Evolutionary conservation across 2,888 invertebrate genomes (phyloP).

Genomic region (Synanthedon tipuliformis): DNA sequence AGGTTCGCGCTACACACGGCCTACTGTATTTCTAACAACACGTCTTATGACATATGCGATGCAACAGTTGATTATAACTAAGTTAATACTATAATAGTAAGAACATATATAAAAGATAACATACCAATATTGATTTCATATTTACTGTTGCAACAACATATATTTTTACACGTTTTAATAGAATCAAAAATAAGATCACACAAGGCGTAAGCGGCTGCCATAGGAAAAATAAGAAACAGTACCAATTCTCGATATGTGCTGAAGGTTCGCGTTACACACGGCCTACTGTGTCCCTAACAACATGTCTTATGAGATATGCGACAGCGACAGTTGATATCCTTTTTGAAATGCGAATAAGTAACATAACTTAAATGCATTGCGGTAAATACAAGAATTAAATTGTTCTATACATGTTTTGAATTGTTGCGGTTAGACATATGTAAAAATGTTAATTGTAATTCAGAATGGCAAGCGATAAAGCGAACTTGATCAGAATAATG

Average conservation of each 20-base stretch:
- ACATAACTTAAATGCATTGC: background rate
- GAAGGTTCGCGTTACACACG: constrained; percentile 19
- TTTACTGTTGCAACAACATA: constrained; percentile 35
- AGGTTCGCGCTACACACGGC: constrained; percentile 20
- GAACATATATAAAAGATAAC: background rate
- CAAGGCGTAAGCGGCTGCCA: constrained; percentile 15
- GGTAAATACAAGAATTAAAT: background rate
- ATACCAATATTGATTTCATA: constrained; percentile 34
- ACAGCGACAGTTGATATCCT: background rate
- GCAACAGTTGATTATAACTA: background rate
- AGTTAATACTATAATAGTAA: no score
- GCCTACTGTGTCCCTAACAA: constrained; percentile 17
- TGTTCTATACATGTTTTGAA: background rate
- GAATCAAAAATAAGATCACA: constrained; percentile 29
- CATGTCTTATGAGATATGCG: constrained; percentile 30
- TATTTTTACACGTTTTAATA: constrained; percentile 39
- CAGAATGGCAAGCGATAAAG: constrained; percentile 26
- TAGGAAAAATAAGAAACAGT: constrained; percentile 21
- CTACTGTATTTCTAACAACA: constrained; percentile 20
- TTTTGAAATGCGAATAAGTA: background rate
- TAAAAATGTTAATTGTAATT: constrained; percentile 31
- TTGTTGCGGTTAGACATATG: background rate
- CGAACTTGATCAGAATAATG: constrained; percentile 25
- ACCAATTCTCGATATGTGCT: constrained; percentile 20
- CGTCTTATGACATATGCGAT: constrained; percentile 26